Base-by-base conservation (phyloP, 2,888 invertebrate genomes). In the Oscheius sp. region DNA sequence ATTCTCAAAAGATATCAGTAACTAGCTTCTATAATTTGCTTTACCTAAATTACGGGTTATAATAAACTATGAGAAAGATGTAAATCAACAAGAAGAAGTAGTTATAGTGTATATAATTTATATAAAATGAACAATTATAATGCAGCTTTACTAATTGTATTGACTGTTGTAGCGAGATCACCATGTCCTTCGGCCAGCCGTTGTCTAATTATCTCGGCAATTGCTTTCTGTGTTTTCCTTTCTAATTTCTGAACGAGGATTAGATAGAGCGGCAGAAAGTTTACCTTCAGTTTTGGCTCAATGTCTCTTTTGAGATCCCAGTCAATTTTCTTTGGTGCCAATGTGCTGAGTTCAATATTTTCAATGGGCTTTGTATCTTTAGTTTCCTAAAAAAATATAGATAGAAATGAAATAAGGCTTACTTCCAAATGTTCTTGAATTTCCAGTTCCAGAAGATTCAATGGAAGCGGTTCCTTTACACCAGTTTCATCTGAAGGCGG, bases 201-300 rank as follows among this genome's bases (percentile, higher is more conserved):
- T 64, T 80, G 69, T 61, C 87, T 81, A 71, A 98, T 97, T 1
- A 98, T 91, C 90, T 97, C 96, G 0, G 96, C 96, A 79, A 99
- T 97, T 0, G 97, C 95, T 88, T 94, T 93, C 87, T 97, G 96
- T 35, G 98, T 98, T 86, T 94, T 91, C 75, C 93, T 92, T 85
- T 97, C 96, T 45, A 99, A 89, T 89, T 94, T 95, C 82, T 95
- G 95, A 73, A 98, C 7, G 2, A 9, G 16, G n/a, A 27, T 12
- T 46, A 27, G 46, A 23, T 68, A 56, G 23, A 56, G 29, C 13
- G 12, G 18, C 46, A 21, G 21, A 2, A 61, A 3, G 6, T 27
- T 3, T 12, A 72, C 74, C 71, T 71, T 63, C 52, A 81, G 16
- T 58, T 78, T 79, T 16, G 69, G 46, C 27, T 77, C 78, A 59